Evolutionary conservation across 2,113 vertebrate species (phyloP), one percentile per base, ranked within the genome.

Genomic region (Eurystomus gularis): DNA sequence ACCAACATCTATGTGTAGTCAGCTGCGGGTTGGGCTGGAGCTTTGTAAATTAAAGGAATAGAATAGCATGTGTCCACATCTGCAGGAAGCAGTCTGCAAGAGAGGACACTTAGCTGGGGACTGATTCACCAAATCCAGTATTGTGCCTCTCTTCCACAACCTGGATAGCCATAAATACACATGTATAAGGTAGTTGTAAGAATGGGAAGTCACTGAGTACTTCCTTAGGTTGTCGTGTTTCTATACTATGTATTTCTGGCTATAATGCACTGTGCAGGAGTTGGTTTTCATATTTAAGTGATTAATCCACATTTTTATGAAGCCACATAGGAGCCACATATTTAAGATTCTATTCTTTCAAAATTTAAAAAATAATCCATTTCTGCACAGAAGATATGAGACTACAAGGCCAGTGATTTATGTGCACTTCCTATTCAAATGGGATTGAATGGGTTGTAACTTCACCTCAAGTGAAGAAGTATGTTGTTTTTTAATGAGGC

Each of bases 271-370:
- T 79, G 24, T 75, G 7, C 19, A 66, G 60, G 15, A 51, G 66
- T 33, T 62, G 1, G 0, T 31, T 75, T 82, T 79, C 11, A 18
- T 86, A 29, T 58, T 65, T 85, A 37, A 70, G 17, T 66, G 65
- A 88, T 79, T 75, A 2, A 31, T n/a, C 9, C 9, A 20, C 11
- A 26, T 64, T 82, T 78, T 70, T 21, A 61, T 14, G 19, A 65
- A 51, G 13, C 23, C 23, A 26, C 0, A 0, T 9, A 37, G 23
- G 8, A 55, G 1, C 4, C 25, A 19, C 0, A 5, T 3, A 61
- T 7, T 75, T 75, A 69, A 55, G 37, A 33, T 5, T 33, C 7
- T 3, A 8, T 84, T 68, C 10, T 65, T 73, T 33, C 33, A 69
- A 68, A 60, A 49, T 31, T 17, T 60, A 72, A n/a, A 66, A 66